These are phyloP conservation scores for Stenopsyche tienmushanensis DNA, from an alignment of 1,140 invertebrate genomes.

Conservation along the genomic window DNA sequence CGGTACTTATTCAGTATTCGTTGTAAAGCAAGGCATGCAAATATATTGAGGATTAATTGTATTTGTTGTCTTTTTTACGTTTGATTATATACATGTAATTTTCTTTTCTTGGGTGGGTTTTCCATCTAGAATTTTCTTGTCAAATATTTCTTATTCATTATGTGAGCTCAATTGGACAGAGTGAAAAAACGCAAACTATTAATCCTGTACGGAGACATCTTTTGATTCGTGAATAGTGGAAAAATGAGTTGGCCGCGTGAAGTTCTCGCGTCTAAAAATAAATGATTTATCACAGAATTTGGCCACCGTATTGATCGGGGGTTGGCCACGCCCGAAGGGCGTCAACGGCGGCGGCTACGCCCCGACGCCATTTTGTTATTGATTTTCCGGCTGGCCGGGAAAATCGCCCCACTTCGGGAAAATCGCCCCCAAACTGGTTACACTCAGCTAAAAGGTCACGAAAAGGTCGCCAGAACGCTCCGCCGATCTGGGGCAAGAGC, in stretches of 20 bases:
- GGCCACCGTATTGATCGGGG: slow-evolving; percentile 29
- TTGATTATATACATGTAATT: too few relatives aligned
- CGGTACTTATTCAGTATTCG: too few relatives aligned
- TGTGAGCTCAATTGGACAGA: too few relatives aligned
- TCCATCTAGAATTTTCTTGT: too few relatives aligned
- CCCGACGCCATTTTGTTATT: slow-evolving; percentile 33
- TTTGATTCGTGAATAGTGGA: background rate
- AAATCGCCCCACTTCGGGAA: background rate
- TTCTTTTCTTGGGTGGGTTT: too few relatives aligned
- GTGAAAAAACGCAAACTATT: too few relatives aligned
- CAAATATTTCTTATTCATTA: too few relatives aligned
- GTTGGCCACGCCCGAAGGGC: slow-evolving; percentile 21
- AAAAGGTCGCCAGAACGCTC: background rate
- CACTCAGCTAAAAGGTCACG: background rate
- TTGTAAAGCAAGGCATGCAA: too few relatives aligned
- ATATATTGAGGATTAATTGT: too few relatives aligned
- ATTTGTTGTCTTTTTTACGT: too few relatives aligned
- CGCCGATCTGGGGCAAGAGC: background rate
- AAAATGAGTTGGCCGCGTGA: background rate
- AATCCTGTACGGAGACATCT: too few relatives aligned
- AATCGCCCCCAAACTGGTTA: background rate
- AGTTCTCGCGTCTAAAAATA: background rate
- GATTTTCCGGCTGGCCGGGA: slow-evolving; percentile 9
- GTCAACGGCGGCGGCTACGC: slow-evolving; percentile 4
- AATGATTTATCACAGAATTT: slow-evolving; percentile 11